These are phyloP conservation scores for Perognathus longimembris DNA, from an alignment of 2,113 vertebrate species.

Conservation along the genomic window DNA sequence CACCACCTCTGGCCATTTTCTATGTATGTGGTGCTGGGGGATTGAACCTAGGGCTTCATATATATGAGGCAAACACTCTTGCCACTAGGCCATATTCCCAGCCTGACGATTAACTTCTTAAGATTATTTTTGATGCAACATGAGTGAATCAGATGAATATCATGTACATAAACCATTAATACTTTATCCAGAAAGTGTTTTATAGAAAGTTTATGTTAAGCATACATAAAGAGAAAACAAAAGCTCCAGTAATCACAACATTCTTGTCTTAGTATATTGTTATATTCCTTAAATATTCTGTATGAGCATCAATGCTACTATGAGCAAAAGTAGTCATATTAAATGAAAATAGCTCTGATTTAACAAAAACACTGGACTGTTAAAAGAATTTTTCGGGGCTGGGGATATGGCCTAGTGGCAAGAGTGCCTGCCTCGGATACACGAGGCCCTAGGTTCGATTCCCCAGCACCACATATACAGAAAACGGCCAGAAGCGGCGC, in stretches of 20 bases:
- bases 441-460: no score
- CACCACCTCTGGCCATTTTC: no score
- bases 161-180: background rate
- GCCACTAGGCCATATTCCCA: no score
- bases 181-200: background rate
- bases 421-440: no score
- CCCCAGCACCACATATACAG: no score
- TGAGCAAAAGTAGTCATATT: no score
- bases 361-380: background rate
- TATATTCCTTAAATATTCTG: background rate
- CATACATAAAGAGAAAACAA: background rate
- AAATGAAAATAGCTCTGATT: background rate
- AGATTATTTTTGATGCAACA: background rate
- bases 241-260: background rate
- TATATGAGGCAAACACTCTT: no score
- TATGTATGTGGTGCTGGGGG: no score
- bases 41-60: no score
- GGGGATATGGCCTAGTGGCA: no score
- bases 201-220: background rate
- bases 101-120: background rate
- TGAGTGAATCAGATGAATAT: background rate
- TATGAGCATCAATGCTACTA: background rate
- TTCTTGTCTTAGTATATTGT: background rate
- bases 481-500: no score
- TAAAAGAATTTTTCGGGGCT: no score